phyloP scores from a whole-genome alignment of 2,888 invertebrate species.

The Cremastinae sp. region DNA sequence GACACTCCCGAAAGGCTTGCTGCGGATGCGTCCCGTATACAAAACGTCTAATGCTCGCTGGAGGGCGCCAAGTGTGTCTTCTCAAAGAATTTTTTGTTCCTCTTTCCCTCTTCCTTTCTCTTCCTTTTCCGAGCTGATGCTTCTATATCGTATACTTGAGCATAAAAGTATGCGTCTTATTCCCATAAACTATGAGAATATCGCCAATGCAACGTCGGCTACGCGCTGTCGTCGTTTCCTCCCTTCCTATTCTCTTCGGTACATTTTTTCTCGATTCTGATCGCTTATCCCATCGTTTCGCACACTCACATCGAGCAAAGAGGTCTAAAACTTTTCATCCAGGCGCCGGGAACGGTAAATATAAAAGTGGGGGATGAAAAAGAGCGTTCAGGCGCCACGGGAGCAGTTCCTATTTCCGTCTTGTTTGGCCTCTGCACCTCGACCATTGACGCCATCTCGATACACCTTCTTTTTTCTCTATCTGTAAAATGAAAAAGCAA shows the following conservation, averaged over 20 bases:
- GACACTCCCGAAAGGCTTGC: conserved; percentile 67
- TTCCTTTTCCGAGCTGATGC: background rate
- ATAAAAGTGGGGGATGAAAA: conserved; percentile 63
- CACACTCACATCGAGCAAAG: conserved; percentile 46
- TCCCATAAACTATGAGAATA: background rate
- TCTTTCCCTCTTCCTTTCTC: background rate
- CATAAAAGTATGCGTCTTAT: too few relatives aligned
- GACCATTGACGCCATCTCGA: conserved; percentile 7
- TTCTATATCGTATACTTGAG: too few relatives aligned
- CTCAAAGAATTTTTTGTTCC: too few relatives aligned
- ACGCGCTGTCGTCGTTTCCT: background rate
- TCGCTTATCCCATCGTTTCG: conserved; percentile 34
- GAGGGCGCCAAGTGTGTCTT: too few relatives aligned
- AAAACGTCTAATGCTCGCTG: too few relatives aligned
- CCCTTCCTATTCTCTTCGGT: background rate
- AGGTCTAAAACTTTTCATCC: conserved; percentile 69
- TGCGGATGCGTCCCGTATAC: conserved; percentile 33
- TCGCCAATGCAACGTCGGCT: too few relatives aligned
- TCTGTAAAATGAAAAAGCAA: too few relatives aligned
- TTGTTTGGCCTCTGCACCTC: conserved; percentile 26
- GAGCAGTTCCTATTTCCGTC: conserved; percentile 60
- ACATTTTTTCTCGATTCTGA: background rate
- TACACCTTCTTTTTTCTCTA: conserved; percentile 7
- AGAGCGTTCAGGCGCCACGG: conserved; percentile 62
- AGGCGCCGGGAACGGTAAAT: conserved; percentile 67